phyloP scores from a whole-genome alignment of 2,888 invertebrate species.

The Dione juno region DNA sequence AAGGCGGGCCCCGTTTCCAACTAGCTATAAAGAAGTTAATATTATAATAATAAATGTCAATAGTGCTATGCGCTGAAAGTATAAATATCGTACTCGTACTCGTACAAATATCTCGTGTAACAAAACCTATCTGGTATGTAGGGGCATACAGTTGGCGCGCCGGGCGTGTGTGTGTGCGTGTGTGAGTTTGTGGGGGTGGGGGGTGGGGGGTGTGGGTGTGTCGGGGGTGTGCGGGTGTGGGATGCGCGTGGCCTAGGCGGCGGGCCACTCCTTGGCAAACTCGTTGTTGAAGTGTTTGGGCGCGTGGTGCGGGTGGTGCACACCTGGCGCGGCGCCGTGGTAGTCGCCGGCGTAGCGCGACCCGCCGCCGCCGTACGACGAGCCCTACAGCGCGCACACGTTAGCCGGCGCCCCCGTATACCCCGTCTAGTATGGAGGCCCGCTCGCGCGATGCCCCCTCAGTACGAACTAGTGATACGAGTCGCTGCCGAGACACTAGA shows the following conservation, averaged over 20 bases:
- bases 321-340: conserved; percentile 79
- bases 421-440: conserved; percentile 47
- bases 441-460: conserved; percentile 29
- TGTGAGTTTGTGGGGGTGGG: conserved; percentile 30
- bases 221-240: conserved; percentile 32
- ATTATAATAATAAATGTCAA: conserved; percentile 42
- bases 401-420: conserved; percentile 43
- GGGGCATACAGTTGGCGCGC: conserved; percentile 16
- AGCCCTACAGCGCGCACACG: conserved; percentile 64
- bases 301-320: conserved; percentile 81
- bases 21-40: conserved; percentile 21
- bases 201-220: conserved; percentile 29
- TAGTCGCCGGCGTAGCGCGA: conserved; percentile 76
- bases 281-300: conserved; percentile 83
- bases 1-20: conserved; percentile 21
- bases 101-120: conserved; percentile 41
- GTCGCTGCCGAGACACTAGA: conserved; percentile 45
- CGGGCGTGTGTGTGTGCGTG: conserved; percentile 25
- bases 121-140: conserved; percentile 39
- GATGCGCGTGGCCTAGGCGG: conserved; percentile 64
- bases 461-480: neutral
- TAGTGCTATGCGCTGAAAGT: conserved; percentile 38
- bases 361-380: conserved; percentile 80
- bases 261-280: conserved; percentile 84
- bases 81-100: no score